Conservation (phyloP, 2,888 invertebrate species). For the Hydropsyche betteni region DNA sequence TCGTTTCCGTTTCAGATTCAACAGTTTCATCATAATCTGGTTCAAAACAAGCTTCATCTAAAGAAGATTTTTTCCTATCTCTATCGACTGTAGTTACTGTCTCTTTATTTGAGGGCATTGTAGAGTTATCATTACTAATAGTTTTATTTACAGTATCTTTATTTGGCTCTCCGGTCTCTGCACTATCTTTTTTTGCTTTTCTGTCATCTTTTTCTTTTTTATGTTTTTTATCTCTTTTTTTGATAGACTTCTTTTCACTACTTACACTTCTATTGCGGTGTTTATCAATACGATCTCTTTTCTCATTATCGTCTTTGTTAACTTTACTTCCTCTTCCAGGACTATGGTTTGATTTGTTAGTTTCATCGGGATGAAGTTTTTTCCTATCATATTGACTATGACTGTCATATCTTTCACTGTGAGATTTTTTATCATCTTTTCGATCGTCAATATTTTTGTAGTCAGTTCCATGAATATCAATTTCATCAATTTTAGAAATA, state of each 20-base stretch:
- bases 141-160: conserved; percentile 52
- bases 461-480: conserved; percentile 57
- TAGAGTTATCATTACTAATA: conserved; percentile 51
- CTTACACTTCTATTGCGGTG: conserved; percentile 56
- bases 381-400: conserved; percentile 50
- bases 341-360: conserved; percentile 28
- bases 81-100: conserved; percentile 57
- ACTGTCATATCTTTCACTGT: conserved; percentile 50
- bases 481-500: conserved; percentile 54
- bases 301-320: conserved; percentile 40
- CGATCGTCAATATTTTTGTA: conserved; percentile 53
- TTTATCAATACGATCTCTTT: conserved; percentile 53
- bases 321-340: conserved; percentile 43
- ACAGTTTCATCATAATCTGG: conserved; percentile 76
- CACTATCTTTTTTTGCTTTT: conserved; percentile 53
- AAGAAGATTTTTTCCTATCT: conserved; percentile 72
- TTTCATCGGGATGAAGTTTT: conserved; percentile 48
- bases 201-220: conserved; percentile 58
- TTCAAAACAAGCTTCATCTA: conserved; percentile 79
- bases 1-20: conserved; percentile 71
- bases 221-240: conserved; percentile 55
- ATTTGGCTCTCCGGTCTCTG: conserved; percentile 48
- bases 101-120: conserved; percentile 54
- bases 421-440: conserved; percentile 53
- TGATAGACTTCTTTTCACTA: conserved; percentile 52